Base-by-base conservation (phyloP, 1,140 invertebrate species). In the Magallana gigas region DNA sequence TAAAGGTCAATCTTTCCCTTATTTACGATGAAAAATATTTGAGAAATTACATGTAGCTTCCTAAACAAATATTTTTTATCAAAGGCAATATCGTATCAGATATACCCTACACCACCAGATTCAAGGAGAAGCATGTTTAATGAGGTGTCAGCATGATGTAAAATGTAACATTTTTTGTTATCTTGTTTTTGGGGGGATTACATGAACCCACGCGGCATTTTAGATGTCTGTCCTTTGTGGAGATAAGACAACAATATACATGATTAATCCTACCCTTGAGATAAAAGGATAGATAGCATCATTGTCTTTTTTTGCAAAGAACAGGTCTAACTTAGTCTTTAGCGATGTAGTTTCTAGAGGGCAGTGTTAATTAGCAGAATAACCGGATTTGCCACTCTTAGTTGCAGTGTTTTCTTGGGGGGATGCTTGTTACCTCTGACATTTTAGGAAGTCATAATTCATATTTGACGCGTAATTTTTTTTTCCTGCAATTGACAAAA, bases 251-350 rank as follows among this genome's bases (percentile, higher is more conserved):
- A 76, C 68, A 29, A 12, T 76, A 76, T 76, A 23, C 64, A 76
- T 76, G 23, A 76, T 76, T 76, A 76, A 76, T 76, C 68, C 36
- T 76, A 76, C 68, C 68, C 68, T 76, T 76, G 68, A 76, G 68
- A 76, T 76, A 76, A 76, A 71, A 76, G 60, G 12, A 18, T 11
- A 76, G 68, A 76, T 76, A 76, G 36, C 9, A 76, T 76, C 68
- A 29, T 23, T 76, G 8, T 76, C 68, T 76, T 62, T 23, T 29
- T 29, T 76, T 8, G 23, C 36, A 29, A 23, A 76, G 68, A 76
- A 76, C 68, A 29, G 36, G 68, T 48, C 36, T 76, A 76, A 29
- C 68, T 23, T 76, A 12, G 23, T 16, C 7, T 76, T 76, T 29
- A 76, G 23, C 23, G 2, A 36, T 76, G 68, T 76, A 11, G 23